Base-by-base conservation (phyloP, 2,888 invertebrate species). In the Carpatolechia fugitivella region DNA sequence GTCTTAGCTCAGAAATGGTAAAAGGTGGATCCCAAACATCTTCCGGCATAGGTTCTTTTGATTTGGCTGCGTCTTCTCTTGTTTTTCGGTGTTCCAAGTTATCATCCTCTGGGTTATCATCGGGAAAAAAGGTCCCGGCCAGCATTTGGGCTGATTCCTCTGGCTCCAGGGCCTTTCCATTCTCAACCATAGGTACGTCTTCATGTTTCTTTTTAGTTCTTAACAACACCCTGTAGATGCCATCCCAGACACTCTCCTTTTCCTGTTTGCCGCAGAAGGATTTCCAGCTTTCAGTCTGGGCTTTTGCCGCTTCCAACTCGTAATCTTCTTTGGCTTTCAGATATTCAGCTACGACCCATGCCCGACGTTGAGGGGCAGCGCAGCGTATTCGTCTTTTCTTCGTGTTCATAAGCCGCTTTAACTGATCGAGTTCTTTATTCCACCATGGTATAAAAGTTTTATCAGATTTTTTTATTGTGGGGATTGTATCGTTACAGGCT, bases 1-100 rank as follows among this genome's bases (percentile, higher is more conserved):
- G 1, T 3, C 4, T 8, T 3, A 35, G 10, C 11, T 36, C 49
- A 0, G 41, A 2, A 4, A 8, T 11, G 0, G 62, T 61, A 49
- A 63, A 65, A n/a, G 56, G 58, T 10, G 64, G 62, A 30, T 62
- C 61, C 40, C 53, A 10, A 10, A 6, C 10, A 2, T 29, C 46
- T 20, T 20, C 24, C 13, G 6, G 24, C n/a, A n/a, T n/a, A n/a
- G n/a, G n/a, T n/a, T n/a, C n/a, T n/a, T n/a, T n/a, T n/a, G n/a
- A n/a, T n/a, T n/a, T n/a, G n/a, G n/a, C n/a, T n/a, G n/a, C n/a
- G n/a, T n/a, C n/a, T n/a, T n/a, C n/a, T n/a, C n/a, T n/a, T n/a
- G n/a, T n/a, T 11, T 20, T 29, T 10, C n/a, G 7, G 11, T 46
- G 46, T 13, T 4, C 13, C 1, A 6, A 2, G n/a, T 18, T 20